Conservation (phyloP, 1,140 invertebrate species). For the Thrips palmi region DNA sequence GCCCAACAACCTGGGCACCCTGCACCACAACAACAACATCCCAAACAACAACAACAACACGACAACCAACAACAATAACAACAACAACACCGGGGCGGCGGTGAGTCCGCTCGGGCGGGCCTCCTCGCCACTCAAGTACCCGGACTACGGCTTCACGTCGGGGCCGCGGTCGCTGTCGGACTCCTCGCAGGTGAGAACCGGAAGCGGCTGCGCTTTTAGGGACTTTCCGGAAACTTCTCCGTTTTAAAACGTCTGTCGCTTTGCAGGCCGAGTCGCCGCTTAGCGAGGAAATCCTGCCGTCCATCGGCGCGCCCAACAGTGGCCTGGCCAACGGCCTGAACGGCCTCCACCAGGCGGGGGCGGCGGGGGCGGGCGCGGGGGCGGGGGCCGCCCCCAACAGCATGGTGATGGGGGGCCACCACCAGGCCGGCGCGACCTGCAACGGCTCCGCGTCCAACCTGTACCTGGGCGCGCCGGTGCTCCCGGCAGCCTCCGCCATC, state of each 20-base stretch:
- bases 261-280: conserved; percentile 64
- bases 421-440: background rate
- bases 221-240: no score
- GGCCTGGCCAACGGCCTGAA: conserved; percentile 11
- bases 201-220: no score
- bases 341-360: conserved; percentile 17
- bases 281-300: conserved; percentile 38
- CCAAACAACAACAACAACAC: conserved; percentile 3
- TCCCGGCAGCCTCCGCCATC: no score
- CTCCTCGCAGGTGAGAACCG: no score
- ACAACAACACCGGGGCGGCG: conserved; percentile 25
- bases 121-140: conserved; percentile 23
- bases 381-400: conserved; percentile 28
- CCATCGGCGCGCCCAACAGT: conserved; percentile 28
- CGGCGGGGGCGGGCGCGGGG: conserved; percentile 11
- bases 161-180: conserved; percentile 51
- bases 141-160: conserved; percentile 24
- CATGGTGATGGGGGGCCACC: conserved; percentile 22
- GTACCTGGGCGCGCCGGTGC: background rate
- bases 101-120: conserved; percentile 28
- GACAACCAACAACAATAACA: background rate
- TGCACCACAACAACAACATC: conserved; percentile 5
- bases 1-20: conserved; percentile 26
- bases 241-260: no score
- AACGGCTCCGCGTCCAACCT: background rate